Evolutionary conservation across 2,888 invertebrate species (phyloP).

Genomic region (Drosophila meridionalis): DNA sequence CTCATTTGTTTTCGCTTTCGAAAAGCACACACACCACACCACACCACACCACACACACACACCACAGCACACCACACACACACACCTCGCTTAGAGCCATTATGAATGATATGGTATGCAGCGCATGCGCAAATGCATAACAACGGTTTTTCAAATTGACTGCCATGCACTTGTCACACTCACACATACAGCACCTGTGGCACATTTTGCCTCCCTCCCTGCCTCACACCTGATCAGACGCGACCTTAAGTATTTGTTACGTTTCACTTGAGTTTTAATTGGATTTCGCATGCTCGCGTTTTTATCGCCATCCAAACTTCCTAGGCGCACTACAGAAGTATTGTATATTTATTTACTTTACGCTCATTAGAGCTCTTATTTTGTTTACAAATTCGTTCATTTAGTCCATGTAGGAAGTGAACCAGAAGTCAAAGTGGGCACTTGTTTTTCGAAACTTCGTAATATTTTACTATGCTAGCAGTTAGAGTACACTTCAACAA

Average conservation of each 20-base stretch:
- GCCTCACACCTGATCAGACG: not conserved
- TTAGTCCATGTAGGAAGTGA: not conserved
- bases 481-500: too few relatives aligned
- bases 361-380: slow-evolving; percentile 16
- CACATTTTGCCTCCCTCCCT: slow-evolving; percentile 6
- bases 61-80: not conserved
- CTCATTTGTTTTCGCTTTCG: slow-evolving; percentile 72
- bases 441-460: too few relatives aligned
- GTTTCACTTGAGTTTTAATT: slow-evolving; percentile 67
- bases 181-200: slow-evolving; percentile 4
- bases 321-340: slow-evolving; percentile 29
- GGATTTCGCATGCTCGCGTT: slow-evolving; percentile 58
- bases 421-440: not conserved
- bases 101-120: slow-evolving; percentile 72
- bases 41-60: not conserved
- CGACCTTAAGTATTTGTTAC: slow-evolving; percentile 63
- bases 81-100: slow-evolving; percentile 10
- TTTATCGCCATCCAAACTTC: slow-evolving; percentile 58
- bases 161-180: slow-evolving; percentile 59
- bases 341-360: slow-evolving; percentile 7
- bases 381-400: not conserved
- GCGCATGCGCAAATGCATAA: slow-evolving; percentile 81
- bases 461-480: too few relatives aligned
- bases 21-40: slow-evolving; percentile 48
- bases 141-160: slow-evolving; percentile 78